Percentiles rank a stretch among this genome's conserved stretches.
Evolutionary conservation across 2,797 vertebrate genomes (phyloP).

Genomic region (Peromyscus attwateri): DNA sequence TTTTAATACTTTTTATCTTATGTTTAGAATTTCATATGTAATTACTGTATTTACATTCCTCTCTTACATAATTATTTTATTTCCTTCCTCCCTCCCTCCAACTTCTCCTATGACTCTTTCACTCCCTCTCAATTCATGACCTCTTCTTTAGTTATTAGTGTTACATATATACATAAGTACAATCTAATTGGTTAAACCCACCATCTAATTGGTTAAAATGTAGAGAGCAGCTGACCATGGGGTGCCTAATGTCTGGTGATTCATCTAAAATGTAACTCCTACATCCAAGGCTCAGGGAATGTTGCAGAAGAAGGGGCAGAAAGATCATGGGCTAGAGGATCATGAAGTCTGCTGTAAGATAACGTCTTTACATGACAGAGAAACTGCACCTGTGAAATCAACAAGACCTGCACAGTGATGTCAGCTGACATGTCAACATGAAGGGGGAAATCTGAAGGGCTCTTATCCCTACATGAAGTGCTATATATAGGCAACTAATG

Average conservation of each 20-base stretch:
- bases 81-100: neutral
- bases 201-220: neutral
- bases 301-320: neutral
- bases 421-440: neutral
- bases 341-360: neutral
- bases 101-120: neutral
- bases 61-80: neutral
- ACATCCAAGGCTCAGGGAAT: neutral
- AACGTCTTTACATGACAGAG: neutral
- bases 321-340: neutral
- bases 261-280: neutral
- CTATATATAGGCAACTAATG: neutral
- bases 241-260: neutral
- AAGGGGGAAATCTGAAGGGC: neutral
- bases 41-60: neutral
- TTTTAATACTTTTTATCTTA: neutral
- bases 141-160: neutral
- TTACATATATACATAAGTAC: neutral
- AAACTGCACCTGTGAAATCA: neutral
- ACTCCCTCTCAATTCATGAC: neutral
- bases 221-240: neutral
- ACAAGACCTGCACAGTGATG: neutral
- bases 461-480: neutral
- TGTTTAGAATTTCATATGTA: neutral
- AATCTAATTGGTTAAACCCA: too few relatives aligned